Base-by-base conservation (phyloP, 2,797 vertebrate genomes). In the Molothrus ater region DNA sequence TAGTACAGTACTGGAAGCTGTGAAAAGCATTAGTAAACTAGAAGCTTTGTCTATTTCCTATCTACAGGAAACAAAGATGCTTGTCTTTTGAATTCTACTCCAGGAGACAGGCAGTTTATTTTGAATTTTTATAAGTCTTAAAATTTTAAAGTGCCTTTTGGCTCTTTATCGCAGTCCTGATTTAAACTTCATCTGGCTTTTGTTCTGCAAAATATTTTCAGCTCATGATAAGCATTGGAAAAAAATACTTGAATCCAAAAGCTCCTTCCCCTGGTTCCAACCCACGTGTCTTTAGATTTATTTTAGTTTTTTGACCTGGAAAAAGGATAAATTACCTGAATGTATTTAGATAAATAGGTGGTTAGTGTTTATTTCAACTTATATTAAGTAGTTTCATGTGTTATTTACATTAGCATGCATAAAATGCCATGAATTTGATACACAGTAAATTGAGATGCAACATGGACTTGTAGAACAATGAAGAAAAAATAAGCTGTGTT, bases 251-350 rank as follows among this genome's bases (percentile, higher is more conserved):
- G 34, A 87, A 71, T 11, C 4, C 6, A 29, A 86, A 75, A 48
- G 3, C 18, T 75, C 4, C 13, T 60, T 69, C 4, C 26, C 11
- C 7, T 82, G 20, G 3, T 79, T 82, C 20, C 28, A 81, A 32
- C 3, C 0, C 8, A 22, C 3, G 0, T 13, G 2, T 48, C 17
- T 56, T 70, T 45, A 45, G 8, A 47, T 71, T 75, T 66, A 6
- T 51, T 80, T 83, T 69, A 29, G 16, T 43, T 47, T 47, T 28
- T 74, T 56, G 31, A 54, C 10, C 13, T 19, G 28, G 13, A 63
- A 36, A 82, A 69, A 29, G 1, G 4, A 56, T 42, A 54, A 31
- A 69, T 59, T 57, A 34, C 4, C 26, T 19, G 8, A 56, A 61
- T 48, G 7, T 1, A 17, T 15, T 48, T 19, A 38, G 16, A n/a